Conservation (phyloP, 2,797 vertebrate genomes). For the Hybognathus amarus region DNA sequence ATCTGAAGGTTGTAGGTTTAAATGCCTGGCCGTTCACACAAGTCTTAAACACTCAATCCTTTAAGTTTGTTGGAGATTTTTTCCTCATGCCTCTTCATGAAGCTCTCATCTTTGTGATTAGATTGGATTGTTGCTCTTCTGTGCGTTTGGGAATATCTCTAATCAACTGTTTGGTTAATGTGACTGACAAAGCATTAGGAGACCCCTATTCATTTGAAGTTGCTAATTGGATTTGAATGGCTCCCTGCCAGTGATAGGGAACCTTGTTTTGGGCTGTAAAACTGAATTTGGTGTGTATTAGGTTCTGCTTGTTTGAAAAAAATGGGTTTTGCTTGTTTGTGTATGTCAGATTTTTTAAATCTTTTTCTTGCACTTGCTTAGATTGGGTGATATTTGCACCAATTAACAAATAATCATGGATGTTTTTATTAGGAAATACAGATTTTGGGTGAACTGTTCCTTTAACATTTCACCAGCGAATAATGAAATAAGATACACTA, state of each 20-base stretch:
- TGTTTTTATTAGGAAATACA: neutral
- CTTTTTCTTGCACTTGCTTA: neutral
- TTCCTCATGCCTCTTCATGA: neutral
- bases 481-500: neutral
- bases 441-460: neutral
- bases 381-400: neutral
- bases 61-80: neutral
- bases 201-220: conserved; percentile 48
- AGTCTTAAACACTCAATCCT: neutral
- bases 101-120: neutral
- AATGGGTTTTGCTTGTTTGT: neutral
- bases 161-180: conserved; percentile 53
- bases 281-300: neutral
- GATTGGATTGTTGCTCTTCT: neutral
- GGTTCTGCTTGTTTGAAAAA: too few species aligned
- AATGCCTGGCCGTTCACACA: neutral
- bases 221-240: conserved; percentile 54
- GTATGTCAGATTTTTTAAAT: neutral
- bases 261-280: conserved; percentile 13
- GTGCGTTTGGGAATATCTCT: conserved; percentile 31
- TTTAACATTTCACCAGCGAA: neutral
- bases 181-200: conserved; percentile 49
- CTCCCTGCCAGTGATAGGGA: conserved; percentile 21
- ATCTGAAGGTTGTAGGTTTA: neutral
- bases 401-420: neutral